Conservation (phyloP, 2,113 vertebrate genomes). For the Nibea coibor region DNA sequence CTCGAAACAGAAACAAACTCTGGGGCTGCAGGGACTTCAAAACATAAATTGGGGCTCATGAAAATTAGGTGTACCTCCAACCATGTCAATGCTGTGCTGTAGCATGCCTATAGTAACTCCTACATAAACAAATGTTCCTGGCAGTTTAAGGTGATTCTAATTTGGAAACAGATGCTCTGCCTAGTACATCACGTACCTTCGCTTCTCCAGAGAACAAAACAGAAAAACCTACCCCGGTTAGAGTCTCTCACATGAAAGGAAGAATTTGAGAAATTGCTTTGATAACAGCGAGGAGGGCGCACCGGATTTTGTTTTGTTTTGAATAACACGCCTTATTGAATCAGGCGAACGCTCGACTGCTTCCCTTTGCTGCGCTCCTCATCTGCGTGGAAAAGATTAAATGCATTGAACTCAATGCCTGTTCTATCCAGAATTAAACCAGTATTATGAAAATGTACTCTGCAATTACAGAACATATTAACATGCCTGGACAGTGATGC, state of each 20-base stretch:
- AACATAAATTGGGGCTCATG: constrained; percentile 48
- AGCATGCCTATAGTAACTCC: constrained; percentile 39
- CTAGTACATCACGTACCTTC: neutral
- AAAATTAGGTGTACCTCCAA: constrained; percentile 35
- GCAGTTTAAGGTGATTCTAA: constrained; percentile 61
- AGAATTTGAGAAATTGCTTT: constrained; percentile 17
- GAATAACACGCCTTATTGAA: constrained; percentile 37
- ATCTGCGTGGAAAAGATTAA: constrained; percentile 7
- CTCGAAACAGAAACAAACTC: constrained; percentile 50
- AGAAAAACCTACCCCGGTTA: constrained; percentile 13
- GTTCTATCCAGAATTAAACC: neutral
- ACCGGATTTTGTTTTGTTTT: constrained; percentile 36
- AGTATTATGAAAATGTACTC: neutral
- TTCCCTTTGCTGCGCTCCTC: constrained; percentile 27
- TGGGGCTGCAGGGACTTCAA: constrained; percentile 51
- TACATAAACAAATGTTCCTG: constrained; percentile 47
- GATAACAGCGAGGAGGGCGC: constrained; percentile 14
- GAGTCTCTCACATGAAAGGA: constrained; percentile 8
- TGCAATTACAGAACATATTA: neutral
- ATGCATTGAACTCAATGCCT: neutral
- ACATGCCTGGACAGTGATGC: neutral
- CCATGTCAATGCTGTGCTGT: constrained; percentile 31
- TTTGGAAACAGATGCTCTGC: constrained; percentile 51
- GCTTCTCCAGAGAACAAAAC: constrained; percentile 31
- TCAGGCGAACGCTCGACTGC: constrained; percentile 1